A percentile compares a stretch with the other conserved stretches of the same genome.
Evolutionary conservation across 2,113 vertebrate genomes (phyloP).

Genomic region (Nothoprocta pentlandii): DNA sequence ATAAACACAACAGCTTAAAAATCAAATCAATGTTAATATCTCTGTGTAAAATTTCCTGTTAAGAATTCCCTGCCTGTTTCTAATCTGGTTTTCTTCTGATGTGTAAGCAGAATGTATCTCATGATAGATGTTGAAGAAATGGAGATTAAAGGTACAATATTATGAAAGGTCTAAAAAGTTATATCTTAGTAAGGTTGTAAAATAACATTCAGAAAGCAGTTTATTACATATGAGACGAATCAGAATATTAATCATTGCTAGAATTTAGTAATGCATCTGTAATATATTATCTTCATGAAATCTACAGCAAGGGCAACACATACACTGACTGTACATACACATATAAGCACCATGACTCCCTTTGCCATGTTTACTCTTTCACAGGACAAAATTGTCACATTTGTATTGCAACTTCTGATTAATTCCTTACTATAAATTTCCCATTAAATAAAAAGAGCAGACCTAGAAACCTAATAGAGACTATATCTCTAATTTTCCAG

Average conservation of each 20-base stretch:
- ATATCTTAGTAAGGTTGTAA: background rate
- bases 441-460: too few species aligned
- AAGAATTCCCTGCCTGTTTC: conserved; percentile 14
- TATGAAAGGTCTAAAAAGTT: background rate
- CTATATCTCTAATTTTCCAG: background rate
- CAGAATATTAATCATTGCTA: background rate
- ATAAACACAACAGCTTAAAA: conserved; percentile 35
- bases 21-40: background rate
- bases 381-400: rapidly evolving
- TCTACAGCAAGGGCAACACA: background rate
- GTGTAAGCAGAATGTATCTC: background rate
- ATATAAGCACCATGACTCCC: rapidly evolving
- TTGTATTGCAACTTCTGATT: background rate
- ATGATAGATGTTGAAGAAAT: background rate
- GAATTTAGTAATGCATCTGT: background rate
- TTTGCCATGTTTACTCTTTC: rapidly evolving
- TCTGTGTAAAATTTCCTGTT: background rate
- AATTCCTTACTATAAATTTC: background rate
- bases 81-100: conserved; percentile 36
- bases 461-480: too few species aligned
- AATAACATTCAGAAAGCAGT: background rate
- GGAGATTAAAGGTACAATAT: background rate
- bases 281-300: background rate
- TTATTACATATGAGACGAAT: background rate
- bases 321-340: background rate